phyloP scores from a whole-genome alignment of 1,140 invertebrate species.

The Acromyrmex echinatior region DNA sequence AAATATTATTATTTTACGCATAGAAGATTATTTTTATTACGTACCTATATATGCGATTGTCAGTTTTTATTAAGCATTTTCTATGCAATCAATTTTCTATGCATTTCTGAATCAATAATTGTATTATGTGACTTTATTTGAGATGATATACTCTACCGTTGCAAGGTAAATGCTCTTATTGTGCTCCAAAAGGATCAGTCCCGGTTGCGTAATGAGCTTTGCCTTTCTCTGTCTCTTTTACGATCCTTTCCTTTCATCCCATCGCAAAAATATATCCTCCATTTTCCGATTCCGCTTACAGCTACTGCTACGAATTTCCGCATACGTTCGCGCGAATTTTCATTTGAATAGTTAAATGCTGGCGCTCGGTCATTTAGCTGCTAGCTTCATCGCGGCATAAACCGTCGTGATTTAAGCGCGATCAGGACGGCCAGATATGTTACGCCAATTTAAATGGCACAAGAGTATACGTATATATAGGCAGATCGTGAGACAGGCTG shows the following conservation, averaged over 20 bases:
- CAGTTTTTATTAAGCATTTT: not conserved
- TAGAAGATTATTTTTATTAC: not conserved
- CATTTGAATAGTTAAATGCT: conserved; percentile 62
- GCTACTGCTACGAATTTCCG: not conserved
- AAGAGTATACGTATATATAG: conserved; percentile 6
- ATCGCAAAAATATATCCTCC: conserved; percentile 20
- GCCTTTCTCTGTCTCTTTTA: not conserved
- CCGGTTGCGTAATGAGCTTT: not conserved
- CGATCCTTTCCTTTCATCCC: not conserved
- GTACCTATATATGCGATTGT: not conserved
- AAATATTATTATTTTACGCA: not conserved
- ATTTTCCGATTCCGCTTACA: conserved; percentile 42
- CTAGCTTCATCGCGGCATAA: conserved; percentile 42
- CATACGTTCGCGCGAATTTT: conserved; percentile 51
- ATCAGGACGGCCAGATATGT: conserved; percentile 73
- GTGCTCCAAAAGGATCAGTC: not conserved
- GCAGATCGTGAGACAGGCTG: conserved; percentile 28
- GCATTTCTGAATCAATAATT: not conserved
- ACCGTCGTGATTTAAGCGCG: conserved; percentile 73
- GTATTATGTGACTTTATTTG: not conserved
- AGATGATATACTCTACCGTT: not conserved
- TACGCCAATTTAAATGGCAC: conserved; percentile 73
- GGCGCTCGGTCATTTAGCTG: conserved; percentile 53
- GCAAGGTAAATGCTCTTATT: conserved; percentile 10
- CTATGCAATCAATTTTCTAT: not conserved